A percentile compares a stretch with the other conserved stretches of the same genome.
Conservation (phyloP, 2,888 invertebrate genomes). For the Trichacis sp. region DNA sequence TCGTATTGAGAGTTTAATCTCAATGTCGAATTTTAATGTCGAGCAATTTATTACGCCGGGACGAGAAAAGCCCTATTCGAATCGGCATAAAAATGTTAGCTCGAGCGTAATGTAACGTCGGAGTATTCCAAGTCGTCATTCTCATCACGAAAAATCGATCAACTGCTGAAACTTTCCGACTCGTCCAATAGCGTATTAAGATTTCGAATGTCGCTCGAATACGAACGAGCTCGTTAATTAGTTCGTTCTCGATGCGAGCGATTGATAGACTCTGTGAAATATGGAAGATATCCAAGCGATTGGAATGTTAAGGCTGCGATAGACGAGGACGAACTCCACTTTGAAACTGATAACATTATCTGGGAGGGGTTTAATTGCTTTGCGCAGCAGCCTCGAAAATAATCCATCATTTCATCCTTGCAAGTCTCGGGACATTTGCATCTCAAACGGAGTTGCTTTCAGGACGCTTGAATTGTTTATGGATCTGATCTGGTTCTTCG, state of each 20-base stretch:
- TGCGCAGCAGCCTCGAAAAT: background rate
- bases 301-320: conserved; percentile 34
- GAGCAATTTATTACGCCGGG: too few relatives aligned
- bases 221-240: conserved; percentile 40
- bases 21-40: conserved; percentile 28
- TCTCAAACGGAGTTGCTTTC: background rate
- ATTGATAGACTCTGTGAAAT: conserved; percentile 34
- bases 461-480: background rate
- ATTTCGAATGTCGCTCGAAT: conserved; percentile 36
- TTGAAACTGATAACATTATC: background rate
- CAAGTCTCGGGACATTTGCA: background rate
- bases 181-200: conserved; percentile 29
- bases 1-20: conserved; percentile 12
- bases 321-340: conserved; percentile 9
- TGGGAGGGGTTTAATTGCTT: background rate
- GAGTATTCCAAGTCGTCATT: conserved; percentile 26
- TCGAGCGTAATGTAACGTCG: background rate
- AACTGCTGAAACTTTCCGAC: conserved; percentile 33
- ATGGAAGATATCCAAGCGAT: conserved; percentile 31
- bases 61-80: too few relatives aligned
- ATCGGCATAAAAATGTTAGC: too few relatives aligned
- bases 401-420: background rate
- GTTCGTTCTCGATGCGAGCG: conserved; percentile 36
- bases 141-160: conserved; percentile 33
- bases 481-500: too few relatives aligned